These are phyloP conservation scores for Heliornis fulica DNA, from an alignment of 2,113 vertebrate species.

Conservation along the genomic window DNA sequence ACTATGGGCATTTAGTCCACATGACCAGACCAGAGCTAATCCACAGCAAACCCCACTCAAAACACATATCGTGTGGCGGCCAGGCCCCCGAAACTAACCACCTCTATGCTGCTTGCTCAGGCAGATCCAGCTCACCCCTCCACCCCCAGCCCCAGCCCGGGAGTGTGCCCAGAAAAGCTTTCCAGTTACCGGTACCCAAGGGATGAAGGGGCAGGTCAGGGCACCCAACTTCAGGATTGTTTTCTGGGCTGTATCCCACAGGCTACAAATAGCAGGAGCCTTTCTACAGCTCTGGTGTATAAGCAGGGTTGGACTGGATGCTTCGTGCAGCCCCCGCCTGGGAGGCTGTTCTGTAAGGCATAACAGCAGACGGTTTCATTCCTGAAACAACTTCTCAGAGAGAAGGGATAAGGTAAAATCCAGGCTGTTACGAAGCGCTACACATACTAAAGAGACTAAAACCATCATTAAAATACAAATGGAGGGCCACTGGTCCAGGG, in stretches of 20 bases:
- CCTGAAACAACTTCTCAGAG: neutral
- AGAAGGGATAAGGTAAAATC: neutral
- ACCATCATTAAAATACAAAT: neutral
- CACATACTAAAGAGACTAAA: neutral
- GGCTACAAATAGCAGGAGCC: neutral
- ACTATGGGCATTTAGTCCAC: neutral
- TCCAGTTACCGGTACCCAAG: neutral
- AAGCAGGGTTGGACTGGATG: neutral
- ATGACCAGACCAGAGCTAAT: neutral
- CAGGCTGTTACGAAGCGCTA: neutral
- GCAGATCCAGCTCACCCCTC: neutral
- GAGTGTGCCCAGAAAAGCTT: neutral
- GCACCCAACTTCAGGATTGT: neutral
- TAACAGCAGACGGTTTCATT: neutral
- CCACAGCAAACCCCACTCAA: neutral
- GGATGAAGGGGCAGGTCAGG: neutral
- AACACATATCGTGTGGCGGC: neutral
- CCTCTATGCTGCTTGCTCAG: neutral
- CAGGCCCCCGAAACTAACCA: neutral
- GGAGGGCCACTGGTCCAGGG: neutral
- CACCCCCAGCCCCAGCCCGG: neutral
- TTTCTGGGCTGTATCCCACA: neutral
- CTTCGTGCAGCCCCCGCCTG: neutral
- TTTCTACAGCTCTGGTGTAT: neutral
- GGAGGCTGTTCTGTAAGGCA: neutral